Conservation (phyloP, 1,140 invertebrate species). For the Uloborus diversus region DNA sequence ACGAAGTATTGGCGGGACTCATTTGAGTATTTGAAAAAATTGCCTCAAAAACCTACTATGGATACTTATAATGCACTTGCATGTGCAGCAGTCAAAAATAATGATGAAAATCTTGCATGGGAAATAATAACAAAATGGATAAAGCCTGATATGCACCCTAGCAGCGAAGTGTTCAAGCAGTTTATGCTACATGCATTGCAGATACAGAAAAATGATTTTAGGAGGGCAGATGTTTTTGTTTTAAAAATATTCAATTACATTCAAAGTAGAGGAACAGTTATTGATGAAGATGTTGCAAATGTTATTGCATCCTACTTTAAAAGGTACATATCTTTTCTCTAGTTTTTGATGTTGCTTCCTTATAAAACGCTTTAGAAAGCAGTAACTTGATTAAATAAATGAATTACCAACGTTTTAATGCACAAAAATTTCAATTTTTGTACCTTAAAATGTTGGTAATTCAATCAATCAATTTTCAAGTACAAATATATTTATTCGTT, state of each 20-base stretch:
- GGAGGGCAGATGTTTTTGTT: background rate
- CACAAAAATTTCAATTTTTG: too few relatives aligned
- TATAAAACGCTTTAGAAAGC: too few relatives aligned
- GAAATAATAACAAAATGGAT: conserved; percentile 10
- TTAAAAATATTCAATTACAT: conserved; percentile 11
- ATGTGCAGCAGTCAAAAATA: conserved; percentile 2
- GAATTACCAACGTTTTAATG: too few relatives aligned
- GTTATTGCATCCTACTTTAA: conserved; percentile 12
- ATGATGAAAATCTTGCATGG: conserved; percentile 13
- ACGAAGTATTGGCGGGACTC: background rate
- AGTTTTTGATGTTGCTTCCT: background rate
- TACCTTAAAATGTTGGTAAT: too few relatives aligned
- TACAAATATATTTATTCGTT: too few relatives aligned
- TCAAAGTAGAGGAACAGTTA: background rate
- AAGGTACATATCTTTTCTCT: background rate
- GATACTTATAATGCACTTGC: background rate
- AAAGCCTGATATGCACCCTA: background rate
- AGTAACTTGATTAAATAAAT: too few relatives aligned
- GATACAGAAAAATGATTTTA: background rate
- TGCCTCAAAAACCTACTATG: background rate
- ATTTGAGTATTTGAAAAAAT: conserved; percentile 13
- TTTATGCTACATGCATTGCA: conserved; percentile 1
- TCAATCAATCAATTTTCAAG: too few relatives aligned
- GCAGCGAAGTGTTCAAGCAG: background rate
- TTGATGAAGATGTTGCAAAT: background rate